A percentile compares a stretch with the other conserved stretches of the same genome.
phyloP scores from a whole-genome alignment of 2,113 vertebrate species.

The Reinhardtius hippoglossoides region DNA sequence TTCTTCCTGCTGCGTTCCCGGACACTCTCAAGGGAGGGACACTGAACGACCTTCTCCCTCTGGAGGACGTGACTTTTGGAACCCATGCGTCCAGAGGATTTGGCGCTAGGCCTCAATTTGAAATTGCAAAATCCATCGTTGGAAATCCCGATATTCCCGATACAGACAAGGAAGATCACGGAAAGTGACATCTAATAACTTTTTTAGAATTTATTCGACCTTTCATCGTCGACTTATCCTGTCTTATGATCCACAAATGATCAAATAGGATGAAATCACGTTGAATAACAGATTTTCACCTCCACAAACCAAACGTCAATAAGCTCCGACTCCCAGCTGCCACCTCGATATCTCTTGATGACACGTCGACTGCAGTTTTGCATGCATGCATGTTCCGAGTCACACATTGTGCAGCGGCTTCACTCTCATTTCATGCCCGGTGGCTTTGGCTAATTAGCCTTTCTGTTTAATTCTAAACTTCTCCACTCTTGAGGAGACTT shows the following conservation, averaged over 20 bases:
- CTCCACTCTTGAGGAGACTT: conserved; percentile 54
- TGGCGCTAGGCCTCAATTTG: neutral
- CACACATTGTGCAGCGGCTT: conserved; percentile 32
- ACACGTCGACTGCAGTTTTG: conserved; percentile 42
- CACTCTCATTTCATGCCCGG: conserved; percentile 56
- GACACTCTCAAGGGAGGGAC: conserved; percentile 12
- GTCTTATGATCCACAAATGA: no score
- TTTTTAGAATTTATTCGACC: no score
- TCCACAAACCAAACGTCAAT: conserved; percentile 10
- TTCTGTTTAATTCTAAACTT: conserved; percentile 61
- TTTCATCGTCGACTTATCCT: no score
- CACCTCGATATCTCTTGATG: conserved; percentile 37
- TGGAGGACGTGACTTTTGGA: conserved; percentile 26
- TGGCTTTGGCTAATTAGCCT: conserved; percentile 61
- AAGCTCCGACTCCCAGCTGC: conserved; percentile 15
- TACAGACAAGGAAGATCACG: neutral
- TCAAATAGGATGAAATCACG: no score
- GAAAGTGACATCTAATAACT: no score
- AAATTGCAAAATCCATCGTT: conserved; percentile 3
- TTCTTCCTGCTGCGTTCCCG: neutral
- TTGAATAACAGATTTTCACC: no score
- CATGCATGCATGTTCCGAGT: conserved; percentile 41
- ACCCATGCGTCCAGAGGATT: neutral
- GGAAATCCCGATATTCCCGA: neutral
- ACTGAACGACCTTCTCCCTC: conserved; percentile 3